These are phyloP conservation scores for Brachirus orientalis DNA, from an alignment of 2,113 vertebrate genomes.

Conservation along the genomic window DNA sequence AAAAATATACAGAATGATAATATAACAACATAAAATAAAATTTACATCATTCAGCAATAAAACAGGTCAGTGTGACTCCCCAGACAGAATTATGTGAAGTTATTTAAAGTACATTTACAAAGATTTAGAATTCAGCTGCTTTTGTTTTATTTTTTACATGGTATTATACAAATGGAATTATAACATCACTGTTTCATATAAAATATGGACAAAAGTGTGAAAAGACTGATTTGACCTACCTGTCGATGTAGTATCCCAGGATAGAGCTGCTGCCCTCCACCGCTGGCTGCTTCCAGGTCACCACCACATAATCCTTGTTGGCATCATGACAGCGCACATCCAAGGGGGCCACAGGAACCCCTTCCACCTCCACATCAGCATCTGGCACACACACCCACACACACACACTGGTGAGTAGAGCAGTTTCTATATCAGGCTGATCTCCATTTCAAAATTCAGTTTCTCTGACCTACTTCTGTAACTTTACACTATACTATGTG, in stretches of 20 bases:
- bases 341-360: constrained; percentile 92
- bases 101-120: too few relatives aligned
- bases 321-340: constrained; percentile 92
- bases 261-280: constrained; percentile 92
- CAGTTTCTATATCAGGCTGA: constrained; percentile 60
- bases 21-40: too few relatives aligned
- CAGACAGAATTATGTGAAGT: too few relatives aligned
- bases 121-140: too few relatives aligned
- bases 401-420: constrained; percentile 14
- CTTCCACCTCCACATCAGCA: constrained; percentile 89
- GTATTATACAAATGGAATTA: too few relatives aligned
- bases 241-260: constrained; percentile 96
- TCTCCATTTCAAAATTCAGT: constrained; percentile 45
- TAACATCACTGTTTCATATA: too few relatives aligned
- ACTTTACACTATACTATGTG: constrained; percentile 19
- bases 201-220: not conserved
- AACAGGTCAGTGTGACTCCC: not conserved
- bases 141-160: too few relatives aligned
- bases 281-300: constrained; percentile 97
- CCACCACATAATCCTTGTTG: constrained; percentile 98
- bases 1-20: too few relatives aligned
- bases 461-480: constrained; percentile 49
- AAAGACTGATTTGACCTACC: constrained; percentile 71
- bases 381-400: constrained; percentile 77
- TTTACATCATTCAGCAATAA: not conserved